phyloP scores from a whole-genome alignment of 2,113 vertebrate genomes.

The Eidolon helvum region DNA sequence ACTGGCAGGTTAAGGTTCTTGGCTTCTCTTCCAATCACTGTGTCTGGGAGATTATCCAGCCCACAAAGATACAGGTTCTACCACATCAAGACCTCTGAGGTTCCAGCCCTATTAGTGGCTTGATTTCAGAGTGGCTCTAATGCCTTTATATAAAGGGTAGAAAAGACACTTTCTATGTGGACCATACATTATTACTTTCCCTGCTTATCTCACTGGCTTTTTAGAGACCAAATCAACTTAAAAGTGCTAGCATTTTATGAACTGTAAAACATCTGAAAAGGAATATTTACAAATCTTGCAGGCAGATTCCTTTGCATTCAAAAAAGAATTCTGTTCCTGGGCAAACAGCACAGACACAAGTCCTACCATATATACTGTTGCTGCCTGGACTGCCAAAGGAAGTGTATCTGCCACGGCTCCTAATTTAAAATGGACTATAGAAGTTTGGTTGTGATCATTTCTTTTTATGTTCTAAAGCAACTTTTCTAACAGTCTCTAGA shows the following conservation, averaged over 20 bases:
- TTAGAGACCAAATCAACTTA: background rate
- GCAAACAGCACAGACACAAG: background rate
- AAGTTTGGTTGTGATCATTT: background rate
- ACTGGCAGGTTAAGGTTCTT: conserved; percentile 55
- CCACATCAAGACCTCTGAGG: background rate
- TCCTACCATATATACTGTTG: background rate
- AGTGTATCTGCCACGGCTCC: background rate
- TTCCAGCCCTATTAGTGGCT: background rate
- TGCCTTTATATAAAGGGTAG: background rate
- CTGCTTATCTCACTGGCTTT: background rate
- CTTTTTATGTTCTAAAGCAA: background rate
- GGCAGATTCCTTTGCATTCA: background rate
- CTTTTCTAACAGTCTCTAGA: background rate
- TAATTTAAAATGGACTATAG: background rate
- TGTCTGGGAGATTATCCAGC: background rate
- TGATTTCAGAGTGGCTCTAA: background rate
- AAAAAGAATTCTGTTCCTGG: background rate
- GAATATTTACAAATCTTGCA: background rate
- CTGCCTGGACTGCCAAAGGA: background rate
- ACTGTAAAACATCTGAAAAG: background rate
- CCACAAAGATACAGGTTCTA: background rate
- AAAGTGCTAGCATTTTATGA: background rate
- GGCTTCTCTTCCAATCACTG: background rate
- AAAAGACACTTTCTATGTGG: background rate
- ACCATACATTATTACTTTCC: background rate